Conservation (phyloP, 2,888 invertebrate genomes). For the Philopedon plagiatum region DNA sequence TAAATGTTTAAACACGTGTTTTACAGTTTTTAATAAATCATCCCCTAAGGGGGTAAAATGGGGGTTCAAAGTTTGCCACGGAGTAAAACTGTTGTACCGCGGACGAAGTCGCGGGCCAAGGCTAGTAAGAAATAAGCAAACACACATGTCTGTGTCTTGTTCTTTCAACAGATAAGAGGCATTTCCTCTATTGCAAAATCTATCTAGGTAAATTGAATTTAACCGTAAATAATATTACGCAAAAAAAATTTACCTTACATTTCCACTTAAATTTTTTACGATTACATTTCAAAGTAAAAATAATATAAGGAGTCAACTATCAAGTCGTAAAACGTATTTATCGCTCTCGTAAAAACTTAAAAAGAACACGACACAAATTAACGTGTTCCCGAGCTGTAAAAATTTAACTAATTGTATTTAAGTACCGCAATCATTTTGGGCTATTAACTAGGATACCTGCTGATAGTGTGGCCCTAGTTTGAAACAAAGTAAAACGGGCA, state of each 20-base stretch:
- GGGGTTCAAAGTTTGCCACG: too few relatives aligned
- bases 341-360: conserved; percentile 12
- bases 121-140: too few relatives aligned
- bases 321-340: conserved; percentile 31
- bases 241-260: neutral
- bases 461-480: neutral
- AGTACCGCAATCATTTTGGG: conserved; percentile 5
- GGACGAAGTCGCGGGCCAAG: too few relatives aligned
- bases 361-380: conserved; percentile 29
- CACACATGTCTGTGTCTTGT: too few relatives aligned
- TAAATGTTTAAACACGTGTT: too few relatives aligned
- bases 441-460: conserved; percentile 24
- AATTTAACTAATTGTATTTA: conserved; percentile 28
- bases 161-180: too few relatives aligned
- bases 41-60: too few relatives aligned
- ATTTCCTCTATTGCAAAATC: too few relatives aligned
- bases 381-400: conserved; percentile 23
- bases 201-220: too few relatives aligned
- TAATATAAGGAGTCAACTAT: conserved; percentile 17
- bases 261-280: conserved; percentile 21
- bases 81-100: too few relatives aligned
- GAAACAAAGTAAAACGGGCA: neutral
- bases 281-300: conserved; percentile 17
- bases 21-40: too few relatives aligned
- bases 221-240: neutral